Evolutionary conservation across 2,888 invertebrate genomes (phyloP).

Genomic region (Morpho helenor): DNA sequence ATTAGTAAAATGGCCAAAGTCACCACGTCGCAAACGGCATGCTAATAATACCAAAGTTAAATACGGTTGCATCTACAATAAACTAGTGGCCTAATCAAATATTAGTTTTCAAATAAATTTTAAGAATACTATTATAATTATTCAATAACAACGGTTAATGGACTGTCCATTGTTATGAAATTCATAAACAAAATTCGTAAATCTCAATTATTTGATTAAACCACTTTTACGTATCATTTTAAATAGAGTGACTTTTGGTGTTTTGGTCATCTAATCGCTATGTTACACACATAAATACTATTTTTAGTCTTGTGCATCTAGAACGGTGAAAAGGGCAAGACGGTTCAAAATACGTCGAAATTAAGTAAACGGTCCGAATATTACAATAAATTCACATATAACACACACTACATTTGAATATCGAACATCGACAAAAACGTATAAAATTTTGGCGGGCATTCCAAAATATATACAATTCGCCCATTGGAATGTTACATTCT

Average conservation of each 20-base stretch:
- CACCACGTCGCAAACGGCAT: too few relatives aligned
- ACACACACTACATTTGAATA: constrained; percentile 18
- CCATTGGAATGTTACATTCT: constrained; percentile 8
- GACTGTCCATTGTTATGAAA: too few relatives aligned
- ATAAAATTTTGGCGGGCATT: neutral
- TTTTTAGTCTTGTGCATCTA: constrained; percentile 58
- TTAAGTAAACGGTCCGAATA: constrained; percentile 27
- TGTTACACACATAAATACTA: constrained; percentile 39
- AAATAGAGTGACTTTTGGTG: too few relatives aligned
- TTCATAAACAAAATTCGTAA: too few relatives aligned
- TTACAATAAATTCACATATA: constrained; percentile 18
- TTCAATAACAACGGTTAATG: neutral
- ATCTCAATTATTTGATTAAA: too few relatives aligned
- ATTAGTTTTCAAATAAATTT: constrained; percentile 8
- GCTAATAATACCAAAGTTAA: too few relatives aligned
- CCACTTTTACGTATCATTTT: too few relatives aligned
- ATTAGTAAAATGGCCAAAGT: too few relatives aligned
- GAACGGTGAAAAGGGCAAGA: constrained; percentile 37
- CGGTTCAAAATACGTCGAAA: constrained; percentile 42
- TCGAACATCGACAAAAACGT: constrained; percentile 10
- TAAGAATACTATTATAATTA: constrained; percentile 33
- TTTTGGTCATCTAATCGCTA: constrained; percentile 41
- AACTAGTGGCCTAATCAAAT: too few relatives aligned
- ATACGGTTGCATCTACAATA: too few relatives aligned
- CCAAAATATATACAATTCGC: constrained; percentile 3